These are phyloP conservation scores for Xiphophorus birchmanni DNA, from an alignment of 2,797 vertebrate genomes.

Conservation along the genomic window DNA sequence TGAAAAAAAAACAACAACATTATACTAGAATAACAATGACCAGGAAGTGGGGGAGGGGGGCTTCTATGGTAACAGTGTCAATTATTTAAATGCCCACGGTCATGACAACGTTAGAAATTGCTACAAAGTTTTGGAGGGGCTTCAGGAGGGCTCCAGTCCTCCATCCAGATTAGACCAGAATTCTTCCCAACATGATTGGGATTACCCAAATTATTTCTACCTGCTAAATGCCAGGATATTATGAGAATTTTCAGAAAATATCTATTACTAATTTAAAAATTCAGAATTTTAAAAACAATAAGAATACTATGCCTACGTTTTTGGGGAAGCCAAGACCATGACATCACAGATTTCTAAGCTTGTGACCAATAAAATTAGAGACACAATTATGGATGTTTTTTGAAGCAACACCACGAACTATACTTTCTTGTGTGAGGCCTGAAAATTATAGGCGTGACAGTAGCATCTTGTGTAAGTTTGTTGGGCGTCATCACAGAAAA, in stretches of 20 bases:
- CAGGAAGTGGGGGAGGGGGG: neutral
- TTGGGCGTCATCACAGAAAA: neutral
- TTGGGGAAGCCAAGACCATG: neutral
- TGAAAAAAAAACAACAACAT: neutral
- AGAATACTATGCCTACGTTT: neutral
- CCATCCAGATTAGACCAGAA: neutral
- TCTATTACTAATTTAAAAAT: neutral
- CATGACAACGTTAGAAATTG: neutral
- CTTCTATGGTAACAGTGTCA: constrained; percentile 5
- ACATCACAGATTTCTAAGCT: neutral
- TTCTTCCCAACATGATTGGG: neutral
- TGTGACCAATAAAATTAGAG: neutral
- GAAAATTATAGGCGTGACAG: neutral
- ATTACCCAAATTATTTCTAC: neutral
- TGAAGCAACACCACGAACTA: no score
- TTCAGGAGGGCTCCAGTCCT: neutral
- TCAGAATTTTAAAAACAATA: neutral
- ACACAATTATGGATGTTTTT: no score
- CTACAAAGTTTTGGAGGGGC: neutral
- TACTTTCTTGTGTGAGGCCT: neutral
- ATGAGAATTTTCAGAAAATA: neutral
- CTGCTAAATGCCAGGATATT: neutral
- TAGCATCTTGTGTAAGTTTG: neutral
- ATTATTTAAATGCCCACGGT: neutral
- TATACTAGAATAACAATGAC: neutral